Conservation (phyloP, 1,140 invertebrate species). For the Hermatobates lingyangjiaoensis region DNA sequence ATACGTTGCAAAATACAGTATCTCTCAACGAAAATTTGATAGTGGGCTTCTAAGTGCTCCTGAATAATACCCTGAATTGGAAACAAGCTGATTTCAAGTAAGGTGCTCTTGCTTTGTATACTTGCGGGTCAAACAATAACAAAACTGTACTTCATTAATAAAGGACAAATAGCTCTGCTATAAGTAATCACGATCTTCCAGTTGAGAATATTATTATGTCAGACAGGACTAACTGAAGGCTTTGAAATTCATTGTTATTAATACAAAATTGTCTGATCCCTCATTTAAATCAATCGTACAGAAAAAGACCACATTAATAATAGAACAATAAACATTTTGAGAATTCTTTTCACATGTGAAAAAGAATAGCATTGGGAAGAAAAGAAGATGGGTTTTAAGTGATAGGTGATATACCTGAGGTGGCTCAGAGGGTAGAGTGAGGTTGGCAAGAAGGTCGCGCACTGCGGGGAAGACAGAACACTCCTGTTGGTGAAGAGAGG, state of each 20-base stretch:
- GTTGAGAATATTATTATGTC: too few relatives aligned
- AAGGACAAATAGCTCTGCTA: too few relatives aligned
- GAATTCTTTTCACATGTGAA: not conserved
- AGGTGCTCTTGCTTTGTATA: too few relatives aligned
- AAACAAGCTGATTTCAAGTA: too few relatives aligned
- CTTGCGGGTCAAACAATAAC: too few relatives aligned
- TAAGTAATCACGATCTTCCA: too few relatives aligned
- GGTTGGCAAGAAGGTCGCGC: conserved; percentile 61
- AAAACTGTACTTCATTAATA: too few relatives aligned
- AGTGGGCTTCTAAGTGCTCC: too few relatives aligned
- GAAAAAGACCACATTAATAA: not conserved
- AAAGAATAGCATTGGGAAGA: not conserved
- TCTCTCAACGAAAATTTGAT: too few relatives aligned
- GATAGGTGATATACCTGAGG: conserved; percentile 20
- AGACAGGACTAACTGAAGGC: too few relatives aligned
- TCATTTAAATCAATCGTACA: not conserved
- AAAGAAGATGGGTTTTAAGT: not conserved
- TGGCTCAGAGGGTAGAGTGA: conserved; percentile 48
- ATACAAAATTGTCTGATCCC: not conserved
- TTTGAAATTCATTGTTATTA: not conserved
- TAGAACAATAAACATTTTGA: not conserved
- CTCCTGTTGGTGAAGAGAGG: conserved; percentile 37
- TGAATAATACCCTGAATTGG: too few relatives aligned
- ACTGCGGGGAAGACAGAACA: conserved; percentile 78
- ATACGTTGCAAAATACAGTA: too few relatives aligned